Evolutionary conservation across 2,113 vertebrate species (phyloP).

Genomic region (Brachyhypopomus occidentalis): DNA sequence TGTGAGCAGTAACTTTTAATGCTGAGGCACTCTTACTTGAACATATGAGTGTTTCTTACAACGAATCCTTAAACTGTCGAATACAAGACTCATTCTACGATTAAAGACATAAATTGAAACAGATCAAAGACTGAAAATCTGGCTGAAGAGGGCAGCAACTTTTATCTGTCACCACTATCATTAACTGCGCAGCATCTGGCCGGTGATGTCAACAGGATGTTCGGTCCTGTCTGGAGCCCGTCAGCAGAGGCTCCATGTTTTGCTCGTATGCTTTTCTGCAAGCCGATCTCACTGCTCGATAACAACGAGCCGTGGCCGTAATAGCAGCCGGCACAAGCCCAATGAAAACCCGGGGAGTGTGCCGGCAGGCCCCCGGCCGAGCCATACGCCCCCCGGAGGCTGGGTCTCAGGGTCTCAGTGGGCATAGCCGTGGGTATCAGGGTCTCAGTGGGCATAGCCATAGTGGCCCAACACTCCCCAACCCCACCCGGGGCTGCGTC

Average conservation of each 20-base stretch:
- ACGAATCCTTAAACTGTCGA: not conserved
- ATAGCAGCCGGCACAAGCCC: not conserved
- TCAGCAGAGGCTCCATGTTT: not conserved
- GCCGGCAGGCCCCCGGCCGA: not conserved
- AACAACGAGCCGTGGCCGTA: conserved; percentile 2
- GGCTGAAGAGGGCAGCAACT: not conserved
- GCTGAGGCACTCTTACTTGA: not conserved
- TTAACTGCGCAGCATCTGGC: not conserved
- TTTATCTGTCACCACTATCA: not conserved
- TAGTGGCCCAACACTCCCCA: no score
- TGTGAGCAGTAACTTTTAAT: conserved; percentile 3
- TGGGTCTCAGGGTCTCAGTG: not conserved
- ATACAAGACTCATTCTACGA: conserved; percentile 1
- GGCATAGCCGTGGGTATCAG: conserved; percentile 12
- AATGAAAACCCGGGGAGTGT: conserved; percentile 8
- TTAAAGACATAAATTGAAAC: not conserved
- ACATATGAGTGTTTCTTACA: no score
- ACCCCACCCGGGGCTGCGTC: not conserved
- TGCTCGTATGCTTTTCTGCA: not conserved
- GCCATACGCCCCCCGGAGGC: conserved; percentile 5
- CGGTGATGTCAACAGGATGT: not conserved
- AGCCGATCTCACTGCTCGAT: not conserved
- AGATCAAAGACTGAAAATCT: not conserved
- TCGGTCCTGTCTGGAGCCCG: not conserved
- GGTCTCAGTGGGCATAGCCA: not conserved